Evolutionary conservation across 2,888 invertebrate species (phyloP).

Genomic region (Malthinus seriepunctatus): DNA sequence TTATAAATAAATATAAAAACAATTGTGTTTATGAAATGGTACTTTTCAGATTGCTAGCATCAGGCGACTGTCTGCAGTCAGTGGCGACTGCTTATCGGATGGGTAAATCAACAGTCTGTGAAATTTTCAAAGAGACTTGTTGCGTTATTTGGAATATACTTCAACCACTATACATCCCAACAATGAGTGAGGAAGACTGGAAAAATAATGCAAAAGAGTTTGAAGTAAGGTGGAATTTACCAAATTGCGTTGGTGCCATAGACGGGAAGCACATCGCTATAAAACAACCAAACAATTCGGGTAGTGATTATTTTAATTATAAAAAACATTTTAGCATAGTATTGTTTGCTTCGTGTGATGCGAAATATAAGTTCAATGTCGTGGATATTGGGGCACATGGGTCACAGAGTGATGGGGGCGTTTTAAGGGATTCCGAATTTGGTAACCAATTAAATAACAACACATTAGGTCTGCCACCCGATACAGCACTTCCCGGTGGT

Average conservation of each 20-base stretch:
- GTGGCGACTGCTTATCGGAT: neutral
- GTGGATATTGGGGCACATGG: conserved; percentile 43
- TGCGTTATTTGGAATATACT: neutral
- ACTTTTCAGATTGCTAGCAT: neutral
- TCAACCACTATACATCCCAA: conserved; percentile 2
- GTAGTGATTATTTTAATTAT: conserved; percentile 42
- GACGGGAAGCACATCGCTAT: conserved; percentile 42
- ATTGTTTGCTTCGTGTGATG: conserved; percentile 39
- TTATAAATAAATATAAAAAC: too few relatives aligned
- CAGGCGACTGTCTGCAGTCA: neutral
- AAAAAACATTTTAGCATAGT: conserved; percentile 31
- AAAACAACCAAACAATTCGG: conserved; percentile 36
- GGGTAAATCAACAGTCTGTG: neutral
- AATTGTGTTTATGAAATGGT: too few relatives aligned
- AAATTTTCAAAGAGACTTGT: neutral
- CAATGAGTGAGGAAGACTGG: neutral
- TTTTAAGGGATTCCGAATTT: conserved; percentile 31
- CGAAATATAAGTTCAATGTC: conserved; percentile 40
- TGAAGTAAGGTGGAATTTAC: neutral
- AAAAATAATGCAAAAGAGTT: neutral
- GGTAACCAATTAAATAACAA: conserved; percentile 26
- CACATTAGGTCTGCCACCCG: conserved; percentile 33
- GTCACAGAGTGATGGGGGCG: conserved; percentile 42
- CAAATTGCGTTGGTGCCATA: conserved; percentile 35
- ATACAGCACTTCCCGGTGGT: conserved; percentile 33